Conservation (phyloP, 2,888 invertebrate species). For the Thecocarcelia acutangulata region DNA sequence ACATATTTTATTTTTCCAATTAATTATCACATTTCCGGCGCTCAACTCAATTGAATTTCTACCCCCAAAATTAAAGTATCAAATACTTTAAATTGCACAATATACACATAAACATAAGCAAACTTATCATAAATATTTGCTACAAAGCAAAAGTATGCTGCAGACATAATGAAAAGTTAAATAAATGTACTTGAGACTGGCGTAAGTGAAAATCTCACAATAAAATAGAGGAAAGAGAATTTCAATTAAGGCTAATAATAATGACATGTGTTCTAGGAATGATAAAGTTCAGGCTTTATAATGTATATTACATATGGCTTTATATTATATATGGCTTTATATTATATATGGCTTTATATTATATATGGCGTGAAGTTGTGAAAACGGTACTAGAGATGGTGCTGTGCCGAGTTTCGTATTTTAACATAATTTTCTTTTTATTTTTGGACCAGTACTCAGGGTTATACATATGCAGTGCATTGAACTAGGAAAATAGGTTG, state of each 20-base stretch:
- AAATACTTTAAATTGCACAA: constrained; percentile 31
- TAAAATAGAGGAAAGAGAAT: constrained; percentile 17
- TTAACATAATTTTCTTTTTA: too few relatives aligned
- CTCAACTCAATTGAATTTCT: constrained; percentile 31
- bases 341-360: too few relatives aligned
- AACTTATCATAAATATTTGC: too few relatives aligned
- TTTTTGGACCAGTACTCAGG: too few relatives aligned
- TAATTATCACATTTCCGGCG: constrained; percentile 30
- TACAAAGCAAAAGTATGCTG: not conserved
- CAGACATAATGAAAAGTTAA: not conserved
- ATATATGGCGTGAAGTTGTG: too few relatives aligned
- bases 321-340: too few relatives aligned
- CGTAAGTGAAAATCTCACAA: not conserved
- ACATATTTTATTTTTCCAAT: not conserved
- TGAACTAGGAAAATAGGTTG: too few relatives aligned
- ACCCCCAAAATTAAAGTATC: constrained; percentile 57
- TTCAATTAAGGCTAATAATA: not conserved
- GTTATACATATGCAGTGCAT: too few relatives aligned
- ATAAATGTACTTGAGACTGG: not conserved
- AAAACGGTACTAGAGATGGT: too few relatives aligned
- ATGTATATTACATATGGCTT: too few relatives aligned
- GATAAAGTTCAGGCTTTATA: too few relatives aligned
- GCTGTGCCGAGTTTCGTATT: too few relatives aligned
- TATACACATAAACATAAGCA: constrained; percentile 57
- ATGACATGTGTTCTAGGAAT: not conserved